Conservation (phyloP, 2,113 vertebrate species). For the Aphyosemion australe region DNA sequence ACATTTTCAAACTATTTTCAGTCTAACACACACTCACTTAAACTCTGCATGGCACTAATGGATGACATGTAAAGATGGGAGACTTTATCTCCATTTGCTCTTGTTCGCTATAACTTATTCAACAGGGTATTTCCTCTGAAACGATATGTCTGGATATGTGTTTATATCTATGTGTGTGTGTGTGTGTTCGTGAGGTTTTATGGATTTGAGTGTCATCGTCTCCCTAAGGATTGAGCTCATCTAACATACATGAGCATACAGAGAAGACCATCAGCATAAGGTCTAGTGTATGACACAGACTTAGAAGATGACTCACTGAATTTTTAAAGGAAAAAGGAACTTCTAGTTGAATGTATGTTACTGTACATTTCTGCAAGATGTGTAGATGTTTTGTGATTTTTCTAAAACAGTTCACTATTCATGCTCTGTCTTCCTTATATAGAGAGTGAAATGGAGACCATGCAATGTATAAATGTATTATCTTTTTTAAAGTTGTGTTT, state of each 20-base stretch:
- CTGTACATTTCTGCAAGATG: constrained; percentile 7
- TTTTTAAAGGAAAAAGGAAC: constrained; percentile 64
- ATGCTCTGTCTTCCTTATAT: background rate
- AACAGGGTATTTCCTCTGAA: constrained; percentile 37
- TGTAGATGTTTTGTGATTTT: background rate
- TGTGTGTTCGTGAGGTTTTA: constrained; percentile 31
- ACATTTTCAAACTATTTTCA: constrained; percentile 24
- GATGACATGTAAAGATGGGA: constrained; percentile 32
- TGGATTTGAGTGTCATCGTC: constrained; percentile 33
- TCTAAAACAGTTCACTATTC: background rate
- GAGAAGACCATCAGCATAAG: constrained; percentile 48
- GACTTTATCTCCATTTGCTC: constrained; percentile 58
- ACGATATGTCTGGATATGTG: constrained; percentile 8
- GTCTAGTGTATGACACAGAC: constrained; percentile 41
- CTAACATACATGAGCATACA: constrained; percentile 22
- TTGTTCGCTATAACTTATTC: constrained; percentile 69
- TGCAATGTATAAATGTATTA: no score
- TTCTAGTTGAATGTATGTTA: constrained; percentile 50
- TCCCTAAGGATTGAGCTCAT: constrained; percentile 38
- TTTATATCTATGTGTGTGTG: constrained; percentile 8
- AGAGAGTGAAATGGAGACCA: no score
- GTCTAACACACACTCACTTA: constrained; percentile 57
- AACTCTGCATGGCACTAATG: constrained; percentile 49
- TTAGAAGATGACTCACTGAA: constrained; percentile 65
- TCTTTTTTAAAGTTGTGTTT: constrained; percentile 6